These are phyloP conservation scores for Menidia beryllina DNA, from an alignment of 2,113 vertebrate genomes.

Conservation along the genomic window DNA sequence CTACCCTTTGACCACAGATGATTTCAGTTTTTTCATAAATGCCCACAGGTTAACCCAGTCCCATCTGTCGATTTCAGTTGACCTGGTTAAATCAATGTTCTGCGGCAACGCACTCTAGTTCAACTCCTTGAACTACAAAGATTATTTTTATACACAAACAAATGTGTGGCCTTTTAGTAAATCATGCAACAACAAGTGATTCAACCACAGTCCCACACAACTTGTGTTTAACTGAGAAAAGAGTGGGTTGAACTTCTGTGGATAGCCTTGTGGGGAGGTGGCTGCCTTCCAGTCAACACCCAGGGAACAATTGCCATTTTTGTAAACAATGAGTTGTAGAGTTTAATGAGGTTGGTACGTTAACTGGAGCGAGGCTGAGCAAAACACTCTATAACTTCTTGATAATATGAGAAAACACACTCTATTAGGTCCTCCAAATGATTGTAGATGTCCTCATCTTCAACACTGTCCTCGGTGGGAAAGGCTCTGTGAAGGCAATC, in stretches of 20 bases:
- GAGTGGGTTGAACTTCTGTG: background rate
- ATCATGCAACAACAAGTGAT: slow-evolving; percentile 6
- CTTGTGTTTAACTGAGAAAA: slow-evolving; percentile 16
- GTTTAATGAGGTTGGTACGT: background rate
- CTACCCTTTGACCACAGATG: too few species aligned
- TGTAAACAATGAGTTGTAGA: slow-evolving; percentile 3
- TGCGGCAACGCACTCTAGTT: too few species aligned
- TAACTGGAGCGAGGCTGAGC: background rate
- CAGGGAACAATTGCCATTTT: slow-evolving; percentile 37
- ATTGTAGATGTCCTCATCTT: slow-evolving; percentile 96
- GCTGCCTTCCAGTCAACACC: slow-evolving; percentile 46
- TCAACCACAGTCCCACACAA: slow-evolving; percentile 19
- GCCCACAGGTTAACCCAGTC: too few species aligned
- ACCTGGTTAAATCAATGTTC: background rate
- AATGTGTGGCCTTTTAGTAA: background rate
- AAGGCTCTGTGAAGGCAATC: slow-evolving; percentile 83
- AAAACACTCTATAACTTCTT: background rate
- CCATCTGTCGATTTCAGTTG: background rate
- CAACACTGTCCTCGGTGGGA: slow-evolving; percentile 92
- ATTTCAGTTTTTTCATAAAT: too few species aligned
- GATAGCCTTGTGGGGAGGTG: slow-evolving; percentile 13
- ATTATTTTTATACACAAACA: background rate
- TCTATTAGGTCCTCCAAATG: slow-evolving; percentile 95
- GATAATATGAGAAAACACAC: slow-evolving; percentile 78
- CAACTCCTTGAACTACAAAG: background rate